Evolutionary conservation across 2,888 invertebrate genomes (phyloP).

Genomic region (Onchidella celtica): DNA sequence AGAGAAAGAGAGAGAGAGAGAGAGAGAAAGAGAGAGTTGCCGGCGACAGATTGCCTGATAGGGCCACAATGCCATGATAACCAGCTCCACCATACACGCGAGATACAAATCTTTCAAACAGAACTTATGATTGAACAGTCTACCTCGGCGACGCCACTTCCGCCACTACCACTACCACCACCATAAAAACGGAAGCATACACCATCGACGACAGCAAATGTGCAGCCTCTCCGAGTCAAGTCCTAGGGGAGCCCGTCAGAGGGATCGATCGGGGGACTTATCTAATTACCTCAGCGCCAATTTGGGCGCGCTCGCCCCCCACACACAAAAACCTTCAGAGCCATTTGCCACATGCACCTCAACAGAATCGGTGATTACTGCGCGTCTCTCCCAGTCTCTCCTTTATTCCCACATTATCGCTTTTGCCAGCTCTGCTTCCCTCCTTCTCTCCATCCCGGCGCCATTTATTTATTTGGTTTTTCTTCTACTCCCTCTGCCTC

Average conservation of each 20-base stretch:
- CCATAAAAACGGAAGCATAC: neutral
- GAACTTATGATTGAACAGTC: too few relatives aligned
- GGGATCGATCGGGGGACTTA: constrained; percentile 33
- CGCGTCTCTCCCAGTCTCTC: neutral
- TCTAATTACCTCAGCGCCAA: constrained; percentile 44
- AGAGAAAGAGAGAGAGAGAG: too few relatives aligned
- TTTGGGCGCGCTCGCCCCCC: constrained; percentile 37
- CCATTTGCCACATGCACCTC: constrained; percentile 50
- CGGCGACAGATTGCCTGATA: too few relatives aligned
- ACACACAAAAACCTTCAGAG: constrained; percentile 39
- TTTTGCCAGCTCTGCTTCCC: constrained; percentile 15
- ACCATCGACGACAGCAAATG: neutral
- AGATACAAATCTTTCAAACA: too few relatives aligned
- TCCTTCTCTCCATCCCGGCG: constrained; percentile 2
- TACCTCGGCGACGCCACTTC: too few relatives aligned
- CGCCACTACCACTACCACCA: neutral
- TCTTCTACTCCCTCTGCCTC: too few relatives aligned
- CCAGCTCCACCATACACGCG: too few relatives aligned
- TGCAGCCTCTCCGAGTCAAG: constrained; percentile 1
- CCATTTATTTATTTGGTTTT: too few relatives aligned
- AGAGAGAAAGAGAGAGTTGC: too few relatives aligned
- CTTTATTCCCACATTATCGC: constrained; percentile 25
- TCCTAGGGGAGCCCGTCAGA: constrained; percentile 14
- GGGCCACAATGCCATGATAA: too few relatives aligned
- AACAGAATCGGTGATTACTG: constrained; percentile 40